Conservation (phyloP, 1,140 invertebrate species). For the Monomorium pharaonis region DNA sequence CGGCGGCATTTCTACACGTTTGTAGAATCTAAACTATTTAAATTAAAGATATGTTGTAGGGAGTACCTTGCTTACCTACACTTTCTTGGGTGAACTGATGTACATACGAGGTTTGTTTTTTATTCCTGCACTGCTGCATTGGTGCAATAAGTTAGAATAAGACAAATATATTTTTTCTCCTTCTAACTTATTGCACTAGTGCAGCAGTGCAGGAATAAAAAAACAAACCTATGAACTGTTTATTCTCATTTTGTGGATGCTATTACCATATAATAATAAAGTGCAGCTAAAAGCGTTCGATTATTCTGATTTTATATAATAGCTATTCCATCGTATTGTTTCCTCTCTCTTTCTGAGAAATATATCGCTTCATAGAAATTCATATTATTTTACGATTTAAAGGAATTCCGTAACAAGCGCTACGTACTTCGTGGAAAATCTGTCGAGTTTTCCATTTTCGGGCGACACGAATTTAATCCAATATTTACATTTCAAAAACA, state of each 20-base stretch:
- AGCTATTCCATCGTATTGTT: neutral
- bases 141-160: too few relatives aligned
- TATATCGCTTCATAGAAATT: neutral
- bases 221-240: neutral
- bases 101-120: too few relatives aligned
- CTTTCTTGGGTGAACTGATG: neutral
- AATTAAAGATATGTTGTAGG: neutral
- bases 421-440: neutral
- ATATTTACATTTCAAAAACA: slow-evolving; percentile 53
- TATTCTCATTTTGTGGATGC: neutral
- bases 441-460: neutral
- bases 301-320: neutral
- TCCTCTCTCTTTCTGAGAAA: neutral
- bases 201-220: too few relatives aligned
- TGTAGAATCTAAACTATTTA: neutral
- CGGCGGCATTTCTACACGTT: neutral
- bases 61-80: neutral
- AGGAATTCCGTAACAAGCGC: neutral
- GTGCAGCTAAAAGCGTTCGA: neutral
- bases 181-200: too few relatives aligned
- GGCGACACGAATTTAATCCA: neutral
- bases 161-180: too few relatives aligned
- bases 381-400: neutral
- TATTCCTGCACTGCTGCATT: too few relatives aligned
- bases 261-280: neutral